A percentile compares a stretch with the other conserved stretches of the same genome.
Conservation (phyloP, 2,888 invertebrate species). For the Sussaba pulchella region DNA sequence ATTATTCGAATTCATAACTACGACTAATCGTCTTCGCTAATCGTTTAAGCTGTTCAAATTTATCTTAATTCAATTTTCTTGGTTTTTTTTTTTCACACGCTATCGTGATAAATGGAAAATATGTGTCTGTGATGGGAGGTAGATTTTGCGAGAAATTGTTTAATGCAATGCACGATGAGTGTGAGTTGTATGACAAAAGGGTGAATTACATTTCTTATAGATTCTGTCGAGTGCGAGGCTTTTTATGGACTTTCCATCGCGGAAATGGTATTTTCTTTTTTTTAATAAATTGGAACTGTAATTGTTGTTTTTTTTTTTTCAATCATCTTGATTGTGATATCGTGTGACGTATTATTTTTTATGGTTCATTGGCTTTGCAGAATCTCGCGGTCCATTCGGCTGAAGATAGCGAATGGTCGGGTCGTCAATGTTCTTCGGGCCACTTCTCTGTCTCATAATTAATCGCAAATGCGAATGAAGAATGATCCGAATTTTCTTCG, state of each 20-base stretch:
- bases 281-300: constrained; percentile 40
- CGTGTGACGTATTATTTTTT: constrained; percentile 27
- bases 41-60: constrained; percentile 4
- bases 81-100: constrained; percentile 9
- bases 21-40: constrained; percentile 28
- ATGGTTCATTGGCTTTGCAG: constrained; percentile 42
- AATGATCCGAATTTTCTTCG: not conserved
- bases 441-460: constrained; percentile 26
- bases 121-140: constrained; percentile 53
- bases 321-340: constrained; percentile 1
- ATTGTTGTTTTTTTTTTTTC: not conserved
- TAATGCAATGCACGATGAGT: constrained; percentile 45
- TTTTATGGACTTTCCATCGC: constrained; percentile 28
- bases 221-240: constrained; percentile 51
- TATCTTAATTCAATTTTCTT: constrained; percentile 10
- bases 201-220: constrained; percentile 30
- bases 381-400: constrained; percentile 43
- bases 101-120: not conserved
- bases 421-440: constrained; percentile 20
- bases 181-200: not conserved
- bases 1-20: constrained; percentile 37
- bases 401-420: constrained; percentile 14
- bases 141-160: constrained; percentile 58
- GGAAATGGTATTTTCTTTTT: no score
- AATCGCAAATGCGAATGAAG: constrained; percentile 23